Base-by-base conservation (phyloP, 1,140 invertebrate species). In the Nephotettix cincticeps region DNA sequence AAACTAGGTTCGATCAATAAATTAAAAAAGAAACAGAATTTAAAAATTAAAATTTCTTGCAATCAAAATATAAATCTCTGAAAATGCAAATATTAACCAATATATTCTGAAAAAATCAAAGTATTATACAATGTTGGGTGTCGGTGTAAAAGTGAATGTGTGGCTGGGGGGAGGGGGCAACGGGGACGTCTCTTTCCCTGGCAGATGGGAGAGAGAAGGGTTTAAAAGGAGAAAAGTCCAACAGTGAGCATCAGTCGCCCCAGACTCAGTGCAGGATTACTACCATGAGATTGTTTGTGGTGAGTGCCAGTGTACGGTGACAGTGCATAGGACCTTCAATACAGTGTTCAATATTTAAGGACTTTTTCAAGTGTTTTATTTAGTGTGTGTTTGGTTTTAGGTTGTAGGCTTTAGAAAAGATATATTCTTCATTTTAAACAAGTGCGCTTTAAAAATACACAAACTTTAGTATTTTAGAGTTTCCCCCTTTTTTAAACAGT, bases 271-370 rank as follows among this genome's bases (percentile, higher is more conserved):
- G 23, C 64, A 45, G 45, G 64, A 40, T 30, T 45, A 29, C 40
- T 32, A 45, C 64, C 64, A 67, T 67, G 64, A 40, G 36, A 67
- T 67, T 67, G 36, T 67, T 67, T 67, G 64, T 67, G 64, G 64
- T 67, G 40, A 67, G 64, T 65, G 29, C n/a, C 17, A 54, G 47
- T 54, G 17, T 54, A 54, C 4, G 23, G 23, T 54, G n/a, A 9
- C 17, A 19, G 17, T 54, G 47, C 4, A 4, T 4, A 4, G 23
- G 19, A 19, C 6, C n/a, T n/a, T n/a, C n/a, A n/a, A 19, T 19
- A 3, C 47, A 25, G n/a, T n/a, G 47, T 6, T 54, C 19, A n/a
- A n/a, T 54, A 9, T 54, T n/a, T 54, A 54, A 54, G 47, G 47
- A 54, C 17, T n/a, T 9, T 54, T 3, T 25, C 6, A 54, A 54